Evolutionary conservation across 2,113 vertebrate species (phyloP).

Genomic region (Syrrhaptes paradoxus): DNA sequence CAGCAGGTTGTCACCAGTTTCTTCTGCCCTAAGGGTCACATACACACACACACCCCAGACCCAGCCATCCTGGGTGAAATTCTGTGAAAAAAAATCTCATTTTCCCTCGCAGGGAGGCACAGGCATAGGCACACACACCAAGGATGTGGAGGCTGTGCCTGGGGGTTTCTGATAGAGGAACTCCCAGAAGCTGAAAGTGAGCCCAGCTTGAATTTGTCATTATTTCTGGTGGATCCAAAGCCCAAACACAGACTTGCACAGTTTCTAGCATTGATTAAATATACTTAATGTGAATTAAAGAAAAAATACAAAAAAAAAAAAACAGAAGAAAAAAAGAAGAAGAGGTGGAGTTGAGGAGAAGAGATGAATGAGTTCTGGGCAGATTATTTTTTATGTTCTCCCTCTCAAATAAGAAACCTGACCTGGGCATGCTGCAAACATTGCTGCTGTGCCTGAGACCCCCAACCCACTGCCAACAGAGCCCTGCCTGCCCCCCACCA

Average conservation of each 20-base stretch:
- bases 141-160: not conserved
- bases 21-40: not conserved
- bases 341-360: not conserved
- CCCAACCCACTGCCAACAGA: not conserved
- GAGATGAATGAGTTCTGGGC: not conserved
- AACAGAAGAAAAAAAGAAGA: not conserved
- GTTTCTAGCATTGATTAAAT: not conserved
- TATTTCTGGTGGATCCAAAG: not conserved
- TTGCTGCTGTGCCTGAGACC: not conserved
- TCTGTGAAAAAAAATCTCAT: not conserved
- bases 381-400: not conserved
- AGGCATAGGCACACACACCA: not conserved
- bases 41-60: not conserved
- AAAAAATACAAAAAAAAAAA: not conserved
- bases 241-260: not conserved
- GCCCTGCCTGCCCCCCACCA: not conserved
- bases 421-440: not conserved
- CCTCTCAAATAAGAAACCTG: not conserved
- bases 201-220: not conserved
- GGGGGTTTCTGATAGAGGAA: not conserved
- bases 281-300: not conserved
- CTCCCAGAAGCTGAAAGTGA: not conserved
- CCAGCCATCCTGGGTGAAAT: not conserved
- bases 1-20: not conserved
- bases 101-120: not conserved